phyloP scores from a whole-genome alignment of 1,140 invertebrate genomes.

The Drosophila repletoides region DNA sequence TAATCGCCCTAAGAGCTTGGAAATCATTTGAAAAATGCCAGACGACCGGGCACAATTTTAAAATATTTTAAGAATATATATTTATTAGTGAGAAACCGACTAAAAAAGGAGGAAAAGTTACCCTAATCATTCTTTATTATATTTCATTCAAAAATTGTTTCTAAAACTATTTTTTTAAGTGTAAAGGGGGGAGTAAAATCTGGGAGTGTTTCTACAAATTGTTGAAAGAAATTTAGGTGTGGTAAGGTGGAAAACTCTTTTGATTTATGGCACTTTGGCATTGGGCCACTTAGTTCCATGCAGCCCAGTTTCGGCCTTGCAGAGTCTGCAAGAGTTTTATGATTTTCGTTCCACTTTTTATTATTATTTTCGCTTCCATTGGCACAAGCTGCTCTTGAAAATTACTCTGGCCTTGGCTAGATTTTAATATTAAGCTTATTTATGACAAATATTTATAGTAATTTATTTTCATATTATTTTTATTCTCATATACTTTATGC shows the following conservation, averaged over 20 bases:
- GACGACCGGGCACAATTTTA: too few species aligned
- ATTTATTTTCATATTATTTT: constrained; percentile 2
- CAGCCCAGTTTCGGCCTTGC: constrained; percentile 7
- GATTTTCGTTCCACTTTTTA: not conserved
- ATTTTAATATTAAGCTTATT: constrained; percentile 25
- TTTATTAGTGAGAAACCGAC: too few species aligned
- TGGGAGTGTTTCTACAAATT: too few species aligned
- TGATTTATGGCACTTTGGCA: constrained; percentile 53
- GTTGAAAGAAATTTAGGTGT: constrained; percentile 19
- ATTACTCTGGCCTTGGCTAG: not conserved
- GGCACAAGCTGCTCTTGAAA: not conserved
- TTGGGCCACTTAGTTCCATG: too few species aligned
- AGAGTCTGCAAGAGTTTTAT: not conserved
- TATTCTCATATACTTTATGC: constrained; percentile 12
- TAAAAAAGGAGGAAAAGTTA: too few species aligned
- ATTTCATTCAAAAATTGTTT: too few species aligned
- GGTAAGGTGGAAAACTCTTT: constrained; percentile 49
- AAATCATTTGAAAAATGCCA: too few species aligned
- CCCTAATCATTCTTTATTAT: too few species aligned
- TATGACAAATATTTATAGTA: constrained; percentile 23
- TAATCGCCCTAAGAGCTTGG: not conserved
- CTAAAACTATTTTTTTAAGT: too few species aligned
- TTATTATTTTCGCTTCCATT: constrained; percentile 37
- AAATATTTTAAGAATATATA: too few species aligned
- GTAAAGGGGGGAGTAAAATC: too few species aligned